phyloP scores from a whole-genome alignment of 2,113 vertebrate species.

The Corythaeola cristata region DNA sequence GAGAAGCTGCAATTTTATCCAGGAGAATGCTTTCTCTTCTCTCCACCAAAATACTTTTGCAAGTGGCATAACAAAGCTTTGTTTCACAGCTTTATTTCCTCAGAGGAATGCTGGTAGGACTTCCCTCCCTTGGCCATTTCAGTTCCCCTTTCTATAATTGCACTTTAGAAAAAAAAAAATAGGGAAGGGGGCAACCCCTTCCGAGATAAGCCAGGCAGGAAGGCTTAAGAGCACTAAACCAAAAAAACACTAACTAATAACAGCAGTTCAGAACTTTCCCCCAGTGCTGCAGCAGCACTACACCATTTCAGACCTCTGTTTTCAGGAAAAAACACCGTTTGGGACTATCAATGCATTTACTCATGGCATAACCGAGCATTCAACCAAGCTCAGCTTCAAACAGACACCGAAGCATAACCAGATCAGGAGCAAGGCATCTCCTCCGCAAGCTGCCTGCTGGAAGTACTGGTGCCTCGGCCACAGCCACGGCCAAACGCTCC shows the following conservation, averaged over 20 bases:
- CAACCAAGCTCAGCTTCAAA: not conserved
- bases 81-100: not conserved
- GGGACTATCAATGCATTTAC: not conserved
- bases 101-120: not conserved
- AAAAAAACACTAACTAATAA: not conserved
- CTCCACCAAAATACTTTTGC: not conserved
- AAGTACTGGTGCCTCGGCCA: rapidly evolving
- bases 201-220: not conserved
- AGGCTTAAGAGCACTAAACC: not conserved
- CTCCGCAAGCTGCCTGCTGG: not conserved
- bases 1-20: not conserved
- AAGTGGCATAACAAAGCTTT: not conserved
- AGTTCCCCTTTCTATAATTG: not conserved
- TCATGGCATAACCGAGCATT: not conserved
- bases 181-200: not conserved
- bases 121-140: not conserved
- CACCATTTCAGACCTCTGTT: not conserved
- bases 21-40: not conserved
- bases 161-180: not conserved
- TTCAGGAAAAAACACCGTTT: not conserved
- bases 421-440: not conserved
- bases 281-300: not conserved
- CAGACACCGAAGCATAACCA: not conserved
- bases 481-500: not conserved
- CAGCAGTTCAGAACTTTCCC: not conserved